Conservation (phyloP, 64 coral and sea anemone species). For the Pocillopora verrucosa region DNA sequence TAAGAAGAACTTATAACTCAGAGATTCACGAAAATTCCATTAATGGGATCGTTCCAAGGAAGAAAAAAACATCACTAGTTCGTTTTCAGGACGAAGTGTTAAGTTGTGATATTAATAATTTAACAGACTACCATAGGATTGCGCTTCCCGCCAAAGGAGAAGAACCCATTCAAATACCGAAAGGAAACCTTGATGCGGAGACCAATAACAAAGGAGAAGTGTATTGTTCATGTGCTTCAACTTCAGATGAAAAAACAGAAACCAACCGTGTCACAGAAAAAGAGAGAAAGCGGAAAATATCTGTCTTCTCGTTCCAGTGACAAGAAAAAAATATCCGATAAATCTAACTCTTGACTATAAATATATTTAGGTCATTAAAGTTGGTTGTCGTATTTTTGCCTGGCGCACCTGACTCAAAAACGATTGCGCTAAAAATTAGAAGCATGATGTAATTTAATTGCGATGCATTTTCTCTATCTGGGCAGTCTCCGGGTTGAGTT, state of each 20-base stretch:
- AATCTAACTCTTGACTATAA: background rate
- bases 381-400: no score
- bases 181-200: background rate
- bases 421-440: no score
- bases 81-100: constrained; percentile 19
- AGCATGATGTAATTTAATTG: no score
- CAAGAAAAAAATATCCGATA: background rate
- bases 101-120: background rate
- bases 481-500: no score
- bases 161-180: background rate
- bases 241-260: background rate
- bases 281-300: constrained; percentile 49
- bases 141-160: background rate
- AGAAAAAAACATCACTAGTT: constrained; percentile 19
- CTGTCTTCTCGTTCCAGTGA: constrained; percentile 51
- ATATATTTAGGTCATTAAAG: background rate
- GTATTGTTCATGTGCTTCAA: background rate
- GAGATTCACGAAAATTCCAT: background rate
- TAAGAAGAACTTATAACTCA: constrained; percentile 29
- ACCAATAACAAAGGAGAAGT: background rate
- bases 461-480: no score
- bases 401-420: no score
- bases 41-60: background rate
- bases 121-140: background rate
- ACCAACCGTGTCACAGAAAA: background rate